A percentile compares a stretch with the other conserved stretches of the same genome.
Conservation (phyloP, 1,140 invertebrate genomes). For the Homalodisca vitripennis region DNA sequence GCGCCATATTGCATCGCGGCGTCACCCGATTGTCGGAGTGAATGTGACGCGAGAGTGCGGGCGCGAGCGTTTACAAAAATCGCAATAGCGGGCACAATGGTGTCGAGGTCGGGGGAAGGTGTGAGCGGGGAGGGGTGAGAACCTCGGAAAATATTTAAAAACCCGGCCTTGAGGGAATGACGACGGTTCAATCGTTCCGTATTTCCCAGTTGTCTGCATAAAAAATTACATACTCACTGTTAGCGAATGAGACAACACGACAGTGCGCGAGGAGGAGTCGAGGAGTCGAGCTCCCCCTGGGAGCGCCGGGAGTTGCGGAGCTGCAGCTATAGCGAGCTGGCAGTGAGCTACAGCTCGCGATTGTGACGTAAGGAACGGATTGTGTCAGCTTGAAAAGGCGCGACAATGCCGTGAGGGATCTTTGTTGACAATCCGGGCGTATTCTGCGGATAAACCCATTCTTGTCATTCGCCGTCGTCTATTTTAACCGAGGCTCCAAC, state of each 20-base stretch:
- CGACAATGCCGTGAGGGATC: too few species aligned
- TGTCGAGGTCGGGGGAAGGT: too few species aligned
- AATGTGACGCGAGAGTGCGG: too few species aligned
- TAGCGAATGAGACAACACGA: not conserved
- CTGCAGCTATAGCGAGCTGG: not conserved
- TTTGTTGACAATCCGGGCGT: too few species aligned
- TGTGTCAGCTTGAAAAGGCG: not conserved
- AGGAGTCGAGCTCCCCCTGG: not conserved
- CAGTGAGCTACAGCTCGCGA: too few species aligned
- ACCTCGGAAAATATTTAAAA: constrained; percentile 15
- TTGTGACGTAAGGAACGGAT: too few species aligned
- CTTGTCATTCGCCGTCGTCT: not conserved
- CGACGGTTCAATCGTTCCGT: constrained; percentile 6
- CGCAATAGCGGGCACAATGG: too few species aligned
- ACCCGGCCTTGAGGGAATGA: not conserved
- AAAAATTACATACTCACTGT: not conserved
- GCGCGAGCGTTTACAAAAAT: too few species aligned
- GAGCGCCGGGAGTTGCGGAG: not conserved
- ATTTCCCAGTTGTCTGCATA: constrained; percentile 7
- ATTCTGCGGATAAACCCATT: too few species aligned
- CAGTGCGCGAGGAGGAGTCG: not conserved
- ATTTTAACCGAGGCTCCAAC: not conserved
- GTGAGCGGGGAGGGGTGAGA: too few species aligned
- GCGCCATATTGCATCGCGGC: too few species aligned
- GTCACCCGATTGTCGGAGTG: too few species aligned